A percentile compares a stretch with the other conserved stretches of the same genome.
Evolutionary conservation across 2,888 invertebrate species (phyloP).

Genomic region (Drosophila emarginata): DNA sequence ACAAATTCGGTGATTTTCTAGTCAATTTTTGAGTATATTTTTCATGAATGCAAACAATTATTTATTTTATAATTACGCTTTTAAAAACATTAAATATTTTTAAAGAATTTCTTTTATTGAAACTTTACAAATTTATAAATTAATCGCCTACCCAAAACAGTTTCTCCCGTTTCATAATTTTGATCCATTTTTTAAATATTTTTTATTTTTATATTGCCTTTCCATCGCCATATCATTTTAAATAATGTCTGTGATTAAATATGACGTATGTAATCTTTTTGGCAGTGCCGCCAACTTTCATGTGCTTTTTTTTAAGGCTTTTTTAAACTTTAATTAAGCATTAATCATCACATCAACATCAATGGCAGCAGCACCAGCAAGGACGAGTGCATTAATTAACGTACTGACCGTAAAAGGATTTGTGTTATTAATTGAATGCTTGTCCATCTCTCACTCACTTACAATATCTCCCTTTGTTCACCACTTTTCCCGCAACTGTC

Average conservation of each 20-base stretch:
- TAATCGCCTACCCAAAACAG: no score
- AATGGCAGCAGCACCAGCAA: slow-evolving; percentile 9
- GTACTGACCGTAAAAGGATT: slow-evolving; percentile 68
- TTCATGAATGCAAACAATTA: no score
- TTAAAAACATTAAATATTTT: no score
- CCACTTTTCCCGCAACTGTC: slow-evolving; percentile 56
- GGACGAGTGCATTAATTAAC: slow-evolving; percentile 70
- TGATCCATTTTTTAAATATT: slow-evolving; percentile 32
- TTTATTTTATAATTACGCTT: no score
- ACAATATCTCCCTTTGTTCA: not conserved
- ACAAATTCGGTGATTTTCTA: no score
- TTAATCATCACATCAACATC: slow-evolving; percentile 56
- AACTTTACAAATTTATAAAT: no score
- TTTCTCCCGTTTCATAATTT: slow-evolving; percentile 27
- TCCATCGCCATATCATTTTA: slow-evolving; percentile 58
- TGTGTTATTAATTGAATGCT: slow-evolving; percentile 65
- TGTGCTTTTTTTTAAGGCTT: slow-evolving; percentile 19
- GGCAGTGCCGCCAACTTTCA: slow-evolving; percentile 27
- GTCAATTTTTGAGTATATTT: no score
- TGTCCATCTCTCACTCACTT: slow-evolving; percentile 28
- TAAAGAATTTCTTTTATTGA: no score
- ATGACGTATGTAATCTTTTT: slow-evolving; percentile 67
- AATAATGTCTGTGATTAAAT: slow-evolving; percentile 70
- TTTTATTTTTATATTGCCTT: slow-evolving; percentile 21
- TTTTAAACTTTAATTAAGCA: slow-evolving; percentile 68